Evolutionary conservation across 2,888 invertebrate species (phyloP), one percentile per base, ranked within the genome.

Genomic region (Oxytorus armatus): DNA sequence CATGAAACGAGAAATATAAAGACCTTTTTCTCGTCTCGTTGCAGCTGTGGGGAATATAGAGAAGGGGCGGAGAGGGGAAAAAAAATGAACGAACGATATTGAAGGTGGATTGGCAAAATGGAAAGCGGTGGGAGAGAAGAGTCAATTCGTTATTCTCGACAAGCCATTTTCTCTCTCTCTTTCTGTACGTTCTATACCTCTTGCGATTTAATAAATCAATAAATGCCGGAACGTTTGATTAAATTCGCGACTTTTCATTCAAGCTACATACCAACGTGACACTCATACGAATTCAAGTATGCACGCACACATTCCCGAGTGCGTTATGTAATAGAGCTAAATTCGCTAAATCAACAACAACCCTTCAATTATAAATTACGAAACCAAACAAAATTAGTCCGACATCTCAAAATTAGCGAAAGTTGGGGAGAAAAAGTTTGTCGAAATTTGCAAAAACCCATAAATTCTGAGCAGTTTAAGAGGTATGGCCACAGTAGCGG

Each of bases 211-310:
- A 80, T 80, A 80, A 80, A 80, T 80, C 76, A 76, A 80, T 80
- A 77, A 80, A 80, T 77, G 76, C 76, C 76, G 61, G 55, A 73
- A 80, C 76, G 72, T 80, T 80, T 73, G 80, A 80, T 80, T 80
- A 77, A 80, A 80, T 80, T 80, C 68, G 68, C 80, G 72, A 73
- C 76, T 80, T 68, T 79, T 61, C 76, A 69, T 80, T 25, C 55
- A 39, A 53, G 68, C 63, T 61, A 36, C 42, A 53, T 10, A 23
- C n/a, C 49, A 3, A 25, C 42, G 39, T 29, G 42, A 68, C 23
- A 51, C 23, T 61, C 66, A 10, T 61, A 55, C 53, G 47, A 55
- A 78, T 74, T 55, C 47, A 29, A 29, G 44, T 18, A n/a, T n/a
- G 23, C 55, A 29, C 61, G 18, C 10, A 18, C 25, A 42, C 21